Conservation (phyloP, 2,888 invertebrate species). For the Disparrhopalites patrizii region DNA sequence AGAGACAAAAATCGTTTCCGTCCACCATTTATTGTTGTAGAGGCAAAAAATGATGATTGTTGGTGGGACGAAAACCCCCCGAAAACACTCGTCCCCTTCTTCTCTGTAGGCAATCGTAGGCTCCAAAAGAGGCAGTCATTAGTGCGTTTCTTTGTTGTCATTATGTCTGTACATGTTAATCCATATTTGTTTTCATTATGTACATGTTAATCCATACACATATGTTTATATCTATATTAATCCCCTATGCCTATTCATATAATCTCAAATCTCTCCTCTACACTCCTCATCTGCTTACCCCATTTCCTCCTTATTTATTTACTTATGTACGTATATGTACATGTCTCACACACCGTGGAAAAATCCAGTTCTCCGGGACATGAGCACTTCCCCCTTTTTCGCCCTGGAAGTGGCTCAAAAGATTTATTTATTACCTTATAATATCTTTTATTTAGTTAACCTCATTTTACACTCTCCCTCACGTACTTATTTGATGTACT, state of each 20-base stretch:
- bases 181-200: not conserved
- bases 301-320: not conserved
- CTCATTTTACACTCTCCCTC: not conserved
- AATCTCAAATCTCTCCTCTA: not conserved
- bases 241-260: not conserved
- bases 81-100: slow-evolving; percentile 1
- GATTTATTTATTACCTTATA: not conserved
- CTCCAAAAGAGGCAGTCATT: slow-evolving; percentile 15
- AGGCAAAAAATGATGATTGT: too few species aligned
- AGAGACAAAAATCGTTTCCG: too few species aligned
- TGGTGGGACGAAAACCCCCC: too few species aligned
- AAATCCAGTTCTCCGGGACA: too few species aligned
- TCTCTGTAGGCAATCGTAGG: slow-evolving; percentile 20
- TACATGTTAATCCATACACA: not conserved
- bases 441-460: not conserved
- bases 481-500: not conserved
- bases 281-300: not conserved
- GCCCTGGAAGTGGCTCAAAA: not conserved
- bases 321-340: not conserved
- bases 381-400: not conserved
- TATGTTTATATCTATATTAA: not conserved
- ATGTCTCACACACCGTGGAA: too few species aligned
- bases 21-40: too few species aligned
- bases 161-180: not conserved
- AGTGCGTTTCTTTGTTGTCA: slow-evolving; percentile 9